Base-by-base conservation (phyloP, 2,797 vertebrate genomes). In the Poecilia velifera region DNA sequence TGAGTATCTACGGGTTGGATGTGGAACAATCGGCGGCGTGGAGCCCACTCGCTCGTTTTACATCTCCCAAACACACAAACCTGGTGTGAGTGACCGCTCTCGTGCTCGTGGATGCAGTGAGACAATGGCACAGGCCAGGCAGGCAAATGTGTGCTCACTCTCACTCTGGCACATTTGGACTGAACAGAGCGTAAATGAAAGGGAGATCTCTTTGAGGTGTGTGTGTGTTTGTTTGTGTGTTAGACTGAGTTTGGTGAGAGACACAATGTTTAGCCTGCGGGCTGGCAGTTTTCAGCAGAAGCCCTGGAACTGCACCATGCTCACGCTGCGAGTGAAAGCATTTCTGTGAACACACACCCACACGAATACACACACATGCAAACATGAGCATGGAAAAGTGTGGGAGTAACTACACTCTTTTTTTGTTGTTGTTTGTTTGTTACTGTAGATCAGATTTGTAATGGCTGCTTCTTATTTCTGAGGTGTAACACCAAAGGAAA, bases 261-360 rank as follows among this genome's bases (percentile, higher is more conserved):
- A 87, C 82, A 93, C 87, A 85, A 84, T 87, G 78, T 82, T 89
- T 93, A 92, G 89, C 91, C 76, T 14, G 53, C 43, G 78, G 87
- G 90, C 88, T 25, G 53, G 88, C 78, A 77, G 78, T 87, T 88
- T 91, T 84, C 79, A 86, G 80, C 84, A 79, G 79, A 86, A 88
- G 76, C 81, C 88, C 81, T 88, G 87, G 84, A 90, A 89, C 79
- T 39, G 75, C 74, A 80, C 85, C 79, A 68, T 84, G 77, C 82
- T 89, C 90, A 46, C n/a, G 79, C 79, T 82, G 87, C 59, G 88
- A 85, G 80, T 22, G 75, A 86, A 84, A 90, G 80, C 76, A 86
- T 73, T 83, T 66, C 71, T 82, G 81, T 79, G 80, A 86, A 88
- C 73, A 78, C 82, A 87, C 86, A 84, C 89, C 74, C 84, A 84